Base-by-base conservation (phyloP, 2,113 vertebrate species). In the Cyphomyrus discorhynchus region DNA sequence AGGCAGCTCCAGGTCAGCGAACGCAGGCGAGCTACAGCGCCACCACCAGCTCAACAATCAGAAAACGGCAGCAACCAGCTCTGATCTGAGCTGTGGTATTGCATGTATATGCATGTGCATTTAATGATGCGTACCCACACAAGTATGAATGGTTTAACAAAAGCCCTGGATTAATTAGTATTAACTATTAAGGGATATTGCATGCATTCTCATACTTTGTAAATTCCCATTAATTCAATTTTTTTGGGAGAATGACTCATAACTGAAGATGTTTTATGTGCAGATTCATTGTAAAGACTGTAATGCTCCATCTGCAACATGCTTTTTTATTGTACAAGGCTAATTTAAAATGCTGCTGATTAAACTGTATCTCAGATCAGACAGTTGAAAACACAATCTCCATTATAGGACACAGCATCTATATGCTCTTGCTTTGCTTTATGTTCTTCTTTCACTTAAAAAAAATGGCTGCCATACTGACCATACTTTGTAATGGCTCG, bases 401-500 rank as follows among this genome's bases (percentile, higher is more conserved):
- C 21, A 35, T 39, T 31, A 39, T 46, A 21, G n/a, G 35, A 53
- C 9, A 62, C 10, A n/a, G 35, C 35, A 39, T 31, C n/a, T 66
- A 13, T 88, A 62, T 62, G 53, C 35, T 88, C 87, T 88, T 45
- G 13, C 39, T 88, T 88, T 66, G 52, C 62, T 88, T 88, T 17
- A 62, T 88, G 52, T 0, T 24, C 86, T 46, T 50, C 19, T 88
- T 27, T 62, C 5, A 58, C 53, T 42, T 21, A 88, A 31, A 39
- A 56, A 53, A 56, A 9, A 56, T 27, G 31, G 31, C 52, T 39
- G 27, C 92, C 66, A 92, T 91, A 90, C 80, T 90, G 89, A 88
- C 90, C 90, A 24, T 49, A 77, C 89, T 91, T 93, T 89, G 89
- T 90, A 90, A 84, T 90, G 91, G 90, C 92, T 93, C 90, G 92